Conservation (phyloP, 2,113 vertebrate species). For the Onychostoma macrolepis region DNA sequence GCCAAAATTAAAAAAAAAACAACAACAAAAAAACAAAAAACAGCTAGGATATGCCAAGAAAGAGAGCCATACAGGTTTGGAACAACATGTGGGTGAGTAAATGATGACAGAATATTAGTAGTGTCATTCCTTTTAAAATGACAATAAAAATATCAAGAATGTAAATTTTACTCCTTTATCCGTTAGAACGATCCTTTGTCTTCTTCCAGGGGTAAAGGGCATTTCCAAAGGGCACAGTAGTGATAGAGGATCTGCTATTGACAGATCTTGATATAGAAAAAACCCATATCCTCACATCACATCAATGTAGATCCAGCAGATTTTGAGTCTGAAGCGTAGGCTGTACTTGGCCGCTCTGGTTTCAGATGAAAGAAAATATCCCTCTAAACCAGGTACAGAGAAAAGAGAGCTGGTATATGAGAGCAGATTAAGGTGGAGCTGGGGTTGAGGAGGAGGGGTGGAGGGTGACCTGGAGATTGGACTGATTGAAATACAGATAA, state of each 20-base stretch:
- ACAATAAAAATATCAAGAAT: not conserved
- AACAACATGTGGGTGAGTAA: not conserved
- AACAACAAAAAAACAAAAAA: not conserved
- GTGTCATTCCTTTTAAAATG: not conserved
- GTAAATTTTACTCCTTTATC: not conserved
- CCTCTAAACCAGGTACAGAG: slow-evolving; percentile 33
- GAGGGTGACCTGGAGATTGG: slow-evolving; percentile 28
- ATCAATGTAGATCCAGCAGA: slow-evolving; percentile 8
- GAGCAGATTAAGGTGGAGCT: slow-evolving; percentile 28
- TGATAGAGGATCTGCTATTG: slow-evolving; percentile 24
- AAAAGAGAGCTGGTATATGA: slow-evolving; percentile 5
- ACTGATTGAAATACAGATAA: slow-evolving; percentile 53
- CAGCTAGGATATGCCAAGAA: not conserved
- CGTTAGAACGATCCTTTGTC: slow-evolving; percentile 4
- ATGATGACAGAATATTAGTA: not conserved
- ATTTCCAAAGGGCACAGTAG: slow-evolving; percentile 4
- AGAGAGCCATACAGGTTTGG: not conserved
- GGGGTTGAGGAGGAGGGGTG: slow-evolving; percentile 8
- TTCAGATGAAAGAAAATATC: slow-evolving; percentile 47
- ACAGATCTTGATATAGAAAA: slow-evolving; percentile 14
- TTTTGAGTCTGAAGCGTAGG: slow-evolving; percentile 11
- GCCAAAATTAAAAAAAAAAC: not conserved
- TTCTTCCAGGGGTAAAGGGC: slow-evolving; percentile 2
- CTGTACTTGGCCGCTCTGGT: not conserved
- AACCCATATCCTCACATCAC: slow-evolving; percentile 11